A percentile compares a stretch with the other conserved stretches of the same genome.
Evolutionary conservation across 37 sponge, comb jelly and placozoan species (phyloP).

Genomic region (Bolinopsis microptera): DNA sequence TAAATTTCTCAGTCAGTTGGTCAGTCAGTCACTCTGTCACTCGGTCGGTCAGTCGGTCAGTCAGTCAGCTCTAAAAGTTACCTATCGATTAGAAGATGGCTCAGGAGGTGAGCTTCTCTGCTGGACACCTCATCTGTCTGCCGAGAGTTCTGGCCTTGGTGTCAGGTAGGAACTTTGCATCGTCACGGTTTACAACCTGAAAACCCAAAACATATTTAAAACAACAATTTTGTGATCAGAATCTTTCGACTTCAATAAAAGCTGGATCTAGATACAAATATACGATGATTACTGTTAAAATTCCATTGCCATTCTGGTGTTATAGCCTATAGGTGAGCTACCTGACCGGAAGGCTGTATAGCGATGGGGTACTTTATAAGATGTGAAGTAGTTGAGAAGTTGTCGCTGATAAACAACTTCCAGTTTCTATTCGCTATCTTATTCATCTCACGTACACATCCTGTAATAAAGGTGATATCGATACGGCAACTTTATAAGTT

Average conservation of each 20-base stretch:
- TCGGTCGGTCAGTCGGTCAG: no score
- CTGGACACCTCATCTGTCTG: neutral
- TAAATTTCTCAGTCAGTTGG: no score
- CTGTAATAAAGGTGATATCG: neutral
- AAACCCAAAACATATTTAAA: neutral
- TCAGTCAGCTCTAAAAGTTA: no score
- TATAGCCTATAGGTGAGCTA: no score
- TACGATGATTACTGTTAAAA: no score
- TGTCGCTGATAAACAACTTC: neutral
- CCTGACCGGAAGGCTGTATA: neutral
- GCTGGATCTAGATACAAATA: no score
- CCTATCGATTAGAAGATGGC: no score
- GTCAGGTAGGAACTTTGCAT: slow-evolving; percentile 4
- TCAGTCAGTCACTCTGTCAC: no score
- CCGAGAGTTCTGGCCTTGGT: slow-evolving; percentile 14
- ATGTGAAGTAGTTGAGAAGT: neutral
- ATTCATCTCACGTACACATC: slow-evolving; percentile 25
- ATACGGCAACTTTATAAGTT: no score
- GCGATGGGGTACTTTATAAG: neutral
- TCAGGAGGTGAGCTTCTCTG: slow-evolving; percentile 12
- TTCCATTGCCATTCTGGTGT: no score
- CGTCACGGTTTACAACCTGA: neutral
- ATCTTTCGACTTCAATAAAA: no score
- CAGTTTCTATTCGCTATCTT: neutral
- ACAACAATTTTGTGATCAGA: neutral